Evolutionary conservation across 37 sponge, comb jelly and placozoan genomes (phyloP), one percentile per base, ranked within the genome.

Genomic region (Diacarnus erythraeanus): DNA sequence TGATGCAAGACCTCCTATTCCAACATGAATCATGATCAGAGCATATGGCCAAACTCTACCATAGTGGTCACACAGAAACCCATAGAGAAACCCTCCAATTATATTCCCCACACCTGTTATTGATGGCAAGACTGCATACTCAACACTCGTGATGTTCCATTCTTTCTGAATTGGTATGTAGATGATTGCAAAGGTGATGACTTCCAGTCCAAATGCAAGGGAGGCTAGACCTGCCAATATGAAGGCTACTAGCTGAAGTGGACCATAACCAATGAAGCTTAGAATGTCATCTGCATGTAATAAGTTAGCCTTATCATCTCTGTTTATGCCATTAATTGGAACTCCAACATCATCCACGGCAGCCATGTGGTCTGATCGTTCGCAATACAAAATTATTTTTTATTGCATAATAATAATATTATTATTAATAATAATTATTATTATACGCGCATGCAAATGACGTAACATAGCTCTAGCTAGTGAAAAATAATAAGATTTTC

Each of bases 31-130:
- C 2, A 58, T 15, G 59, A 30, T 59, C 18, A 87, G 25, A 15
- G 54, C 64, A 36, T 68, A 87, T 21, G 88, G 82, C 88, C 88
- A 87, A 44, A 73, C 57, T 41, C 88, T 59, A 10, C 88, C 82
- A n/a, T 41, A 70, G 20, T 27, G 33, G 27, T 87, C 88, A 47
- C 64, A 75, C 26, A 87, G 3, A 25, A 39, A 76, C 56, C 77
- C 73, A 30, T 67, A 71, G 23, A 0, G 31, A n/a, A 72, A 37
- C 0, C 56, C 82, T 29, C 88, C 88, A 1, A 81, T 31, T 31
- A 87, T 41, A 60, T 87, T 87, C 6, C 40, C 18, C 1, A 76
- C 1, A n/a, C 56, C 59, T 3, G 77, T 81, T 20, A 26, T 27
- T 1, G 82, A 61, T 2, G 88, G 82, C 0, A 81, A 33, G 47